Evolutionary conservation across 2,797 vertebrate genomes (phyloP).

Genomic region (Catamblyrhynchus diadema): DNA sequence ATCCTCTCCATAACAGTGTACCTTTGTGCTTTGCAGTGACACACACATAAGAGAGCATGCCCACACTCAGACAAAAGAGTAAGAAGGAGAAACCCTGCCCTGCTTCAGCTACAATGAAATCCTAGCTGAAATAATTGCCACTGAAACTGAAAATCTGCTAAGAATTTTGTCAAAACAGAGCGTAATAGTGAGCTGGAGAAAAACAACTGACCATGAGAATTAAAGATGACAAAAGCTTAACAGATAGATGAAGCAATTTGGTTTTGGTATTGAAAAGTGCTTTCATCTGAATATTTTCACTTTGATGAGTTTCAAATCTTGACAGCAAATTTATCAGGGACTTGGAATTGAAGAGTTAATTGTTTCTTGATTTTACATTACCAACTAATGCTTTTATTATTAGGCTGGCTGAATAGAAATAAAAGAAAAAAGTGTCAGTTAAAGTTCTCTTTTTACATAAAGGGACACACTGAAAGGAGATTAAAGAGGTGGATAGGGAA

Average conservation of each 20-base stretch:
- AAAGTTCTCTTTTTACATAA: slow-evolving; percentile 20
- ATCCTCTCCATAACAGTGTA: background rate
- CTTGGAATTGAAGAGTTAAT: slow-evolving; percentile 20
- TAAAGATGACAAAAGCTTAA: slow-evolving; percentile 33
- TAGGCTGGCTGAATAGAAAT: background rate
- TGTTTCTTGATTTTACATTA: slow-evolving; percentile 37
- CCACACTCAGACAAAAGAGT: background rate
- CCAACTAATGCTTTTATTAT: background rate
- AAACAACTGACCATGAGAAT: slow-evolving; percentile 25
- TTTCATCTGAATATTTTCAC: slow-evolving; percentile 10
- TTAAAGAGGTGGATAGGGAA: background rate
- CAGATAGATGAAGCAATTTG: slow-evolving; percentile 22
- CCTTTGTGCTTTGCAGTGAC: background rate
- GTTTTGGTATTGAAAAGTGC: slow-evolving; percentile 26
- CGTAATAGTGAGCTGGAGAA: slow-evolving; percentile 23
- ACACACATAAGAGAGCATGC: background rate
- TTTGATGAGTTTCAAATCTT: background rate
- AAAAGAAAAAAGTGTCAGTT: slow-evolving; percentile 15
- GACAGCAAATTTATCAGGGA: slow-evolving; percentile 47
- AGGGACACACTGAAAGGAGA: background rate
- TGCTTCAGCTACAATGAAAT: slow-evolving; percentile 47
- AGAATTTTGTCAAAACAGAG: slow-evolving; percentile 44
- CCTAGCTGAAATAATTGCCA: slow-evolving; percentile 61
- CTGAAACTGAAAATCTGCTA: slow-evolving; percentile 43
- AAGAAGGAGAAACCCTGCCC: background rate